Base-by-base conservation (phyloP, 2,113 vertebrate genomes). In the Calcarius ornatus region DNA sequence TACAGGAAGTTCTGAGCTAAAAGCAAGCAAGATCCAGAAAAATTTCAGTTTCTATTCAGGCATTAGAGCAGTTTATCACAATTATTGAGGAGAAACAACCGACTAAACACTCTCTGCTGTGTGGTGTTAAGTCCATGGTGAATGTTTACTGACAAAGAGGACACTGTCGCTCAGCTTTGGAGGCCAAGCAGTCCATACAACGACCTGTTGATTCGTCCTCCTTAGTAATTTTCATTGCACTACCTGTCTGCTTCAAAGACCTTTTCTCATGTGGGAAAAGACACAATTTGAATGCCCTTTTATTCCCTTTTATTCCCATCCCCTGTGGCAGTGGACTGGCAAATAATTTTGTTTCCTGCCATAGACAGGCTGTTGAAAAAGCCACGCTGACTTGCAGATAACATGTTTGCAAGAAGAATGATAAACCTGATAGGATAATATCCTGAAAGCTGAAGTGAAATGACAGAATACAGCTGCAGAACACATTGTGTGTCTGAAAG, bases 51-150 rank as follows among this genome's bases (percentile, higher is more conserved):
- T 75, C 63, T 96, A 23, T 45, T 84, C 8, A 13, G 8, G 16
- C 18, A 0, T 40, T 54, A 40, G 63, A 86, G 65, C 13, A 35
- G 15, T 53, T 71, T 76, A 70, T 83, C 59, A 37, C 12, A 65
- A 50, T 59, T 69, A 40, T 25, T 56, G 25, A 40, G 40, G 27
- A 31, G 27, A 84, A 54, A 43, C 22, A 77, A 23, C 6, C 4
- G 10, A 69, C 69, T 17, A 77, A 86, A 20, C 21, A 18, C 10
- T 42, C 3, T n/a, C 22, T 64, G 30, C 31, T 72, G 23, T 15
- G 15, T 28, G 1, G 1, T 22, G 15, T 38, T 69, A 24, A 31
- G 4, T 51, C 57, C 1, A 0, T 10, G 30, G 24, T 19, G 31
- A 64, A 59, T 2, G 1, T 53, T 54, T 54, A n/a, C 33, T 3